phyloP scores from a whole-genome alignment of 2,797 vertebrate species.

The Jordanella pulchra region DNA sequence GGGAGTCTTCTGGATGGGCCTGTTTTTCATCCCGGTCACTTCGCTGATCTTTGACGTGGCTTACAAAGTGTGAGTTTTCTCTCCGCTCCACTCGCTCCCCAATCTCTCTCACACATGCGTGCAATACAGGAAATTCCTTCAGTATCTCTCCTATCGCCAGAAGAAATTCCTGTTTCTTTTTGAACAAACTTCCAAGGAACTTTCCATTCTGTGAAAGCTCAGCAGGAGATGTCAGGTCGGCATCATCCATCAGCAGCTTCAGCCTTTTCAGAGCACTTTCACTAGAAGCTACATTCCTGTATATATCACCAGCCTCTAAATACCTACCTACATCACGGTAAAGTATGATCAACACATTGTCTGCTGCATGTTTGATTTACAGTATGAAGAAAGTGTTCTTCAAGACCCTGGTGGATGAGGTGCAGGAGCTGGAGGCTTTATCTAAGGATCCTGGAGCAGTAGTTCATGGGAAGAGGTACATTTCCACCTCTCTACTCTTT shows the following conservation, averaged over 20 bases:
- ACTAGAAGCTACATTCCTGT: constrained; percentile 3
- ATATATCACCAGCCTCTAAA: constrained; percentile 1
- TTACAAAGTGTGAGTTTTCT: constrained; percentile 95
- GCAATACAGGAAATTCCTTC: constrained; percentile 46
- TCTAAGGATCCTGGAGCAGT: constrained; percentile 95
- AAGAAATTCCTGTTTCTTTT: constrained; percentile 33
- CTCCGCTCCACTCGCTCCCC: constrained; percentile 44
- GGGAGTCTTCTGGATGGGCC: constrained; percentile 94
- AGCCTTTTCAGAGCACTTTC: constrained; percentile 31
- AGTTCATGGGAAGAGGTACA: constrained; percentile 95
- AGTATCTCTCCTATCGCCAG: constrained; percentile 39
- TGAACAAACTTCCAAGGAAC: constrained; percentile 9
- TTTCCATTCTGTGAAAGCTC: constrained; percentile 22
- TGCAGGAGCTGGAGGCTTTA: constrained; percentile 95
- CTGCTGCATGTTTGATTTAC: constrained; percentile 13
- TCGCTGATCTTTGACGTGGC: constrained; percentile 91
- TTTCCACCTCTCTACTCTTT: neutral
- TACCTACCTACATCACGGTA: neutral
- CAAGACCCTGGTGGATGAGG: constrained; percentile 97
- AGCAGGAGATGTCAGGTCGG: constrained; percentile 33
- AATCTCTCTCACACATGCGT: constrained; percentile 35
- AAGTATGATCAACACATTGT: constrained; percentile 15
- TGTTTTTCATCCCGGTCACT: constrained; percentile 93
- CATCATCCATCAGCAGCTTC: constrained; percentile 38
- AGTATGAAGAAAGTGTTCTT: constrained; percentile 92